Conservation (phyloP, 2,113 vertebrate genomes). For the Acrocephalus arundinaceus region DNA sequence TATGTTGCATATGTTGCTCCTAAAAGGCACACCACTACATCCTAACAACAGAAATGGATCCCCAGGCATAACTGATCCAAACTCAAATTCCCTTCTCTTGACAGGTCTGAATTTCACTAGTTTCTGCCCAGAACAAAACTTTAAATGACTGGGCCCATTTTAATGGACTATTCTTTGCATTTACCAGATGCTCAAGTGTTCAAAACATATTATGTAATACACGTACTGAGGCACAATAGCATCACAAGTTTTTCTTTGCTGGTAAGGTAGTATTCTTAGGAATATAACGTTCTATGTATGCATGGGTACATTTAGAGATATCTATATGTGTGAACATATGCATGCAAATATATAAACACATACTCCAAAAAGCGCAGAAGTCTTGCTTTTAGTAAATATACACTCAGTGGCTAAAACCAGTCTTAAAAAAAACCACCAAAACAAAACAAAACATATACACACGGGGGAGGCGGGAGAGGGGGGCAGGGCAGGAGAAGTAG, state of each 20-base stretch:
- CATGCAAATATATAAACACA: neutral
- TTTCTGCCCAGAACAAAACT: neutral
- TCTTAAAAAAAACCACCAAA: no score
- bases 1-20: neutral
- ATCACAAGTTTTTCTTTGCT: neutral
- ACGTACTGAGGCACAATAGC: neutral
- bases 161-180: neutral
- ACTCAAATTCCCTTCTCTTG: neutral
- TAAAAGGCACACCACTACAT: neutral
- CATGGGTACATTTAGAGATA: neutral
- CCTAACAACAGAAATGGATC: neutral
- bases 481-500: fast-evolving
- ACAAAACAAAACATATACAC: neutral
- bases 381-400: neutral
- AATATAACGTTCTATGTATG: neutral
- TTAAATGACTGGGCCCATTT: neutral
- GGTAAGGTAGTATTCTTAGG: neutral
- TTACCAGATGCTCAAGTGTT: neutral
- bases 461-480: fast-evolving
- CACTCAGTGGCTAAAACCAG: neutral
- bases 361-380: neutral
- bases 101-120: neutral
- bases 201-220: neutral
- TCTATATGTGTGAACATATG: neutral
- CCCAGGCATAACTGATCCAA: neutral